Base-by-base conservation (phyloP, 1,140 invertebrate species). In the Piezodorus guildinii region DNA sequence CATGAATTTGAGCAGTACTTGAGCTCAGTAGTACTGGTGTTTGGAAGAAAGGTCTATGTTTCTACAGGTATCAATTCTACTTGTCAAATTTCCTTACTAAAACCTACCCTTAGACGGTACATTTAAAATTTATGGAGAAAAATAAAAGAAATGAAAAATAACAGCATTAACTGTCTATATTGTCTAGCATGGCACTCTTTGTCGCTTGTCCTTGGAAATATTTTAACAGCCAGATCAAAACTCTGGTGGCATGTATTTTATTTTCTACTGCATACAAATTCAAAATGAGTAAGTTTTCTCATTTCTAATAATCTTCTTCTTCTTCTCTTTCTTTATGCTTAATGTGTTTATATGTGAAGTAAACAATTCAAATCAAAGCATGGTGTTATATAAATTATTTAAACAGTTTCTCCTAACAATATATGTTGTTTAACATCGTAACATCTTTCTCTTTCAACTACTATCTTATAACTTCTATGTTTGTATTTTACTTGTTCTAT, bases 101-200 rank as follows among this genome's bases (percentile, higher is more conserved):
- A 56, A 56, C 46, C 52, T 56, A 56, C 52, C 52, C 23, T 56
- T 25, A 23, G 52, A 56, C 52, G 52, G 23, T 56, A 56, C 2
- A 56, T 10, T 21, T 56, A 21, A 56, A 23, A 25, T 10, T 39
- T 39, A 39, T 39, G 12, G 34, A 39, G 12, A 39, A 39, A 39
- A 8, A 39, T n/a, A 39, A 52, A 19, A 9, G 15, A 56, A 56
- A 27, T 3, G 17, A 25, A 56, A 63, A 64, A 64, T 49, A 64
- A 52, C 21, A 56, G 14, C 17, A 65, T 61, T 65, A 61, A 65
- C 46, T 56, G 49, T 62, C 46, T 45, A 56, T 56, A 56, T 43
- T 39, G 23, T 51, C 43, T 43, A 61, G 65, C 65, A 66, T 66
- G 65, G 65, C 65, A 66, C 65, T 62, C 60, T 66, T 61, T 65